phyloP scores from a whole-genome alignment of 2,113 vertebrate species.

The Scalopus aquaticus region DNA sequence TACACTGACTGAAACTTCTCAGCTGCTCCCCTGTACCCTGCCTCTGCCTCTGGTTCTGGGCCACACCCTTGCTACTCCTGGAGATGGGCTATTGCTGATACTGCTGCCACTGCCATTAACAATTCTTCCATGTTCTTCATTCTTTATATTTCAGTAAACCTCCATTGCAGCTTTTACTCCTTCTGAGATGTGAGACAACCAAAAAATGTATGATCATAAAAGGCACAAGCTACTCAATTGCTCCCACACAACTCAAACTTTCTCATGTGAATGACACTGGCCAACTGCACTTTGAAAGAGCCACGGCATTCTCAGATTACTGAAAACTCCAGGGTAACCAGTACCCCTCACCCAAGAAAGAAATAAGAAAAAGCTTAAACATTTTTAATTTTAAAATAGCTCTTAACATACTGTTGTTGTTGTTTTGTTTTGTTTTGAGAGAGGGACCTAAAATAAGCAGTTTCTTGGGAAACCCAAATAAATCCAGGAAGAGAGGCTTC shows the following conservation, averaged over 20 bases:
- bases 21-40: accelerated
- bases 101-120: not conserved
- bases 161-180: not conserved
- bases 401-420: not conserved
- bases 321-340: constrained; percentile 64
- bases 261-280: not conserved
- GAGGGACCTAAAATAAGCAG: constrained; percentile 18
- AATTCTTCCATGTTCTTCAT: not conserved
- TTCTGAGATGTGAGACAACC: not conserved
- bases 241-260: not conserved
- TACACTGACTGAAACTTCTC: not conserved
- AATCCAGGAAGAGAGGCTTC: not conserved
- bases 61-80: not conserved
- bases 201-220: not conserved
- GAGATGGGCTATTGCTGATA: not conserved
- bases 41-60: not conserved
- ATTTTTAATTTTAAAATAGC: not conserved
- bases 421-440: not conserved
- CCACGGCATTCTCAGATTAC: constrained; percentile 36
- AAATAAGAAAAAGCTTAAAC: not conserved
- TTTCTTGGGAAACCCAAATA: not conserved
- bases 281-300: not conserved
- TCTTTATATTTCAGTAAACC: not conserved
- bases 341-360: not conserved
- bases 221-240: not conserved